Percentiles rank a stretch among this genome's conserved stretches.
Conservation (phyloP, 92 coral and sea anemone genomes). For the Porites divaricata region DNA sequence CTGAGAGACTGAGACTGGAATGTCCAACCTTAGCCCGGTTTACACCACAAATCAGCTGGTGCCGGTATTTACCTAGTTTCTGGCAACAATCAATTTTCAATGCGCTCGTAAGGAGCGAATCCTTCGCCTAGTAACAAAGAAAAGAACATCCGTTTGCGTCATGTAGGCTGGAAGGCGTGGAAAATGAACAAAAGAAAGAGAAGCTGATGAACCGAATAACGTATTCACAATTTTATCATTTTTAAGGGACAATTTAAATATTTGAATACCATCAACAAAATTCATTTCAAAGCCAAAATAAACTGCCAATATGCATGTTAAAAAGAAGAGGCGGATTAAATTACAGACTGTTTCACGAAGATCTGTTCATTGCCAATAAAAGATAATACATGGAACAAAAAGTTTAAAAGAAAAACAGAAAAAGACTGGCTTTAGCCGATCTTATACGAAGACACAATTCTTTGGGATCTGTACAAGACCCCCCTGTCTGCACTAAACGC, state of each 20-base stretch:
- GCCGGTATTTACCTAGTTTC: neutral
- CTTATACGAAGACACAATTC: no score
- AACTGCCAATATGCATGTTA: neutral
- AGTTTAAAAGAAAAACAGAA: neutral
- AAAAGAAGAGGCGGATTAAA: neutral
- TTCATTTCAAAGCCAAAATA: neutral
- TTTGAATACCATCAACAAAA: neutral
- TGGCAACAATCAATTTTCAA: neutral
- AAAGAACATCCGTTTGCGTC: neutral
- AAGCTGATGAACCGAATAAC: neutral
- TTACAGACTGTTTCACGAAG: neutral
- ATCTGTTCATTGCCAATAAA: neutral
- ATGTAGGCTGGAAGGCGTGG: no score
- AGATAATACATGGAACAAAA: neutral
- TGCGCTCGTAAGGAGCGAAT: neutral
- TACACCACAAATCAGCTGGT: no score
- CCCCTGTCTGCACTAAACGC: neutral
- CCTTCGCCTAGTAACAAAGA: neutral
- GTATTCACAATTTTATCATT: neutral
- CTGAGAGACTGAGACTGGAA: no score
- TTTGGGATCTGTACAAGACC: neutral
- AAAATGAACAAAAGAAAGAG: neutral
- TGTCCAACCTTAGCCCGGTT: neutral
- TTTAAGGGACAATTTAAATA: conserved; percentile 3
- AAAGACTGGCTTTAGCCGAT: neutral